Conservation (phyloP, 2,888 invertebrate species). For the Parasteatoda lunata region DNA sequence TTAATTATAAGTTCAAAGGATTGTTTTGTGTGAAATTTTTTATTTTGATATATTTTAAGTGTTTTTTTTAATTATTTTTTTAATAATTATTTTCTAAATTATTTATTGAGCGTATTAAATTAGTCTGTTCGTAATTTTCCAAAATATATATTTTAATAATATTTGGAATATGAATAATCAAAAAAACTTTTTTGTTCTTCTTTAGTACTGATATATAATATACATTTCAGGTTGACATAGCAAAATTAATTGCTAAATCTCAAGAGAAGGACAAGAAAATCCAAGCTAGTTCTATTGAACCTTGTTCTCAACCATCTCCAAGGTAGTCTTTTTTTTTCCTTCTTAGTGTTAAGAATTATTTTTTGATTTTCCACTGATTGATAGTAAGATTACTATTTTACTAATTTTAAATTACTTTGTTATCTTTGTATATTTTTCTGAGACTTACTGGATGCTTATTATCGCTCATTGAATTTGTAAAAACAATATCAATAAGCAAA, state of each 20-base stretch:
- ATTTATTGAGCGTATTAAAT: no score
- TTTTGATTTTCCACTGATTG: no score
- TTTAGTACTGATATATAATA: neutral
- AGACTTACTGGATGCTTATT: neutral
- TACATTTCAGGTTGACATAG: slow-evolving; percentile 84
- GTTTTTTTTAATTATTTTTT: no score
- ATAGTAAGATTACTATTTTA: neutral
- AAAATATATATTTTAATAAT: no score
- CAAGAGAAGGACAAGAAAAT: slow-evolving; percentile 85
- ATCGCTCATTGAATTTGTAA: neutral
- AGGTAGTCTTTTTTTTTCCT: slow-evolving; percentile 71
- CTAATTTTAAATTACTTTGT: neutral
- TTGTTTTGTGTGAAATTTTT: no score
- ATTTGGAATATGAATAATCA: no score
- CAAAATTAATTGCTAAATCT: slow-evolving; percentile 84
- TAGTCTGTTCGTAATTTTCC: no score
- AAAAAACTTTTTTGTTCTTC: no score
- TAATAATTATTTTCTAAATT: no score
- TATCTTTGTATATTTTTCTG: neutral
- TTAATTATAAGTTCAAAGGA: no score
- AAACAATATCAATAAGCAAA: neutral
- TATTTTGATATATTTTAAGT: no score
- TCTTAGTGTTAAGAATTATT: no score
- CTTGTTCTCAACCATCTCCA: slow-evolving; percentile 73
- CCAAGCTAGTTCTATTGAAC: slow-evolving; percentile 78